Conservation (phyloP, 2,797 vertebrate genomes). For the Syngnathus rostellatus region DNA sequence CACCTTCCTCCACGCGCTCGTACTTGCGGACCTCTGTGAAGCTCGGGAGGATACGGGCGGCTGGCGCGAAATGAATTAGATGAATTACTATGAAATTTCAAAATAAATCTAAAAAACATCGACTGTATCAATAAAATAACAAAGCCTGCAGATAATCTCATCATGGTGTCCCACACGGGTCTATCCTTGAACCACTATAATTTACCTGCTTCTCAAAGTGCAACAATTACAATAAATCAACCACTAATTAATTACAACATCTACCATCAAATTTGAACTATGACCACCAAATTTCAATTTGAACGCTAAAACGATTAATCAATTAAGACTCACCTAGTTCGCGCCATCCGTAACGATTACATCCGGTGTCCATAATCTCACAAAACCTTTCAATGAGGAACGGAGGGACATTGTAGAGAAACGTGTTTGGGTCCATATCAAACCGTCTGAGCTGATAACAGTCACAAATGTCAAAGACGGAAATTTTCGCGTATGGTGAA, state of each 20-base stretch:
- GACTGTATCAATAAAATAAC: neutral
- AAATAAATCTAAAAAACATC: too few species aligned
- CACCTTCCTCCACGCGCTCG: conserved; percentile 64
- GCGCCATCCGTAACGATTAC: conserved; percentile 69
- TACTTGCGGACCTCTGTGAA: conserved; percentile 66
- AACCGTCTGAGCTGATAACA: neutral
- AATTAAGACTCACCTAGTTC: conserved; percentile 63
- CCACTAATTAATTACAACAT: too few species aligned
- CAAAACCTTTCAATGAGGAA: conserved; percentile 59
- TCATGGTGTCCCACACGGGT: neutral
- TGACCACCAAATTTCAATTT: neutral
- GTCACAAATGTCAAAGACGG: too few species aligned
- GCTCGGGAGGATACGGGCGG: conserved; percentile 57
- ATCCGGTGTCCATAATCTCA: conserved; percentile 67
- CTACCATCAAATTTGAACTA: neutral
- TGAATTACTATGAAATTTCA: too few species aligned
- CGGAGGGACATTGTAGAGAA: conserved; percentile 67
- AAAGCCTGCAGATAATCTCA: neutral
- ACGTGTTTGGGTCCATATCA: conserved; percentile 30
- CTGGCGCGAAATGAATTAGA: conserved; percentile 31
- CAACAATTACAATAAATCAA: too few species aligned
- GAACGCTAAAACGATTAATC: neutral
- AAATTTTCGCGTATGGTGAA: neutral
- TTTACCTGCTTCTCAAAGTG: neutral
- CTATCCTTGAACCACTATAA: neutral